Base-by-base conservation (phyloP, 92 coral and sea anemone species). In the Plumapathes pennacea region DNA sequence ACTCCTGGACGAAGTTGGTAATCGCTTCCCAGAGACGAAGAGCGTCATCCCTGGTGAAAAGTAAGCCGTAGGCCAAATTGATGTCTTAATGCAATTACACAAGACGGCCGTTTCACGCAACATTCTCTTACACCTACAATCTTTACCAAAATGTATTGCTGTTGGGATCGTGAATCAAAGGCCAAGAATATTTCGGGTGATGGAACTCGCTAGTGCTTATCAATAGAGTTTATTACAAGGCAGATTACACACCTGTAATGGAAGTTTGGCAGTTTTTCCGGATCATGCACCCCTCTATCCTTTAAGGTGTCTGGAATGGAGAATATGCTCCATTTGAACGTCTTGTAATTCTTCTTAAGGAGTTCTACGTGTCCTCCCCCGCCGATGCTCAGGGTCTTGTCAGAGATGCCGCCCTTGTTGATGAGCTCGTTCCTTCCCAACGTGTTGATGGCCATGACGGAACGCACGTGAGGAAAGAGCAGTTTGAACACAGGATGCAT, bases 391-490 rank as follows among this genome's bases (percentile, higher is more conserved):
- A 34, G 40, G 40, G 40, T 34, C 61, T 54, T 10, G 28, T 80
- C 94, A 1, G 82, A 46, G 45, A 85, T 71, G 1, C 97, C 97
- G 21, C 89, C 90, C 25, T 67, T 17, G 37, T 65, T 75, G 39
- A 86, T 82, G 51, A 90, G 75, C 19, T 90, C 90, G 24, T 71
- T 78, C 29, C 96, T 73, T 1, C 96, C 97, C 30, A 88, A 17
- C 9, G 96, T 87, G 64, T 87, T 89, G 59, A 90, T 83, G 10
- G 97, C 97, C 78, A 83, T 73, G 8, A 87, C 81, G 23, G 88
- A 85, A 41, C 81, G 78, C 40, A 90, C 71, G 71, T 90, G 97
- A 60, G 89, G 85, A 49, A 87, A 89, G 32, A 90, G 64, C 3
- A 90, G 82, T 34, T 86, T 81, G 62, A 82, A 83, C 18, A 90